Percentiles rank a stretch among this genome's conserved stretches.
phyloP scores from a whole-genome alignment of 1,140 invertebrate genomes.

The Glossosoma conforme region DNA sequence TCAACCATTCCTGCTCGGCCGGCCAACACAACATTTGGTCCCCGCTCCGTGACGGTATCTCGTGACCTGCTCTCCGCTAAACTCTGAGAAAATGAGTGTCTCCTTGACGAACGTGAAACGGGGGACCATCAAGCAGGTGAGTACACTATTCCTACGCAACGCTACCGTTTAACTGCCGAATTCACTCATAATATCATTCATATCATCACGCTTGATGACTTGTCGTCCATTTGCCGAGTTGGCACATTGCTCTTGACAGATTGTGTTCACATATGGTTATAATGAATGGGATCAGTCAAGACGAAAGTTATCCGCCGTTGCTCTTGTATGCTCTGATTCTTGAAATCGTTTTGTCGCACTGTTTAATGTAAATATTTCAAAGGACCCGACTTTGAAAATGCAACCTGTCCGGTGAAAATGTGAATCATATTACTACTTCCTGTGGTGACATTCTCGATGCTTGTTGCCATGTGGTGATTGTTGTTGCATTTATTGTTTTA shows the following conservation, averaged over 20 bases:
- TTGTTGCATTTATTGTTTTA: no score
- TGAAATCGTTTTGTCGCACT: not conserved
- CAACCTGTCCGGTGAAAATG: not conserved
- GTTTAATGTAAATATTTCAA: not conserved
- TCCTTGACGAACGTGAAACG: constrained; percentile 15
- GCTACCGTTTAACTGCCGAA: not conserved
- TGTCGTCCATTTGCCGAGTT: constrained; percentile 24
- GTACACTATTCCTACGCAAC: not conserved
- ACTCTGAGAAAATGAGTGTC: constrained; percentile 8
- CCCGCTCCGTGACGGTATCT: not conserved
- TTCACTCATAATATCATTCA: not conserved
- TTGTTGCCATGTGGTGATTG: no score
- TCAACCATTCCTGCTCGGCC: not conserved
- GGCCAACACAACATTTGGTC: not conserved
- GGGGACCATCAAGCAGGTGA: constrained; percentile 19
- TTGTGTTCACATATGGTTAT: constrained; percentile 12
- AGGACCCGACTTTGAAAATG: not conserved
- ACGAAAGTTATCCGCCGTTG: constrained; percentile 1
- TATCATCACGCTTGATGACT: constrained; percentile 2
- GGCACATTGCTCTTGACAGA: constrained; percentile 11
- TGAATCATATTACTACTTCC: not conserved
- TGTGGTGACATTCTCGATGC: not conserved
- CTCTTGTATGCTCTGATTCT: not conserved
- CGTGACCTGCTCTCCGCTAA: not conserved
- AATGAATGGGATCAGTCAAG: constrained; percentile 9